Evolutionary conservation across 2,888 invertebrate species (phyloP), one percentile per base, ranked within the genome.

Genomic region (Himalopsyche kuldschensis): DNA sequence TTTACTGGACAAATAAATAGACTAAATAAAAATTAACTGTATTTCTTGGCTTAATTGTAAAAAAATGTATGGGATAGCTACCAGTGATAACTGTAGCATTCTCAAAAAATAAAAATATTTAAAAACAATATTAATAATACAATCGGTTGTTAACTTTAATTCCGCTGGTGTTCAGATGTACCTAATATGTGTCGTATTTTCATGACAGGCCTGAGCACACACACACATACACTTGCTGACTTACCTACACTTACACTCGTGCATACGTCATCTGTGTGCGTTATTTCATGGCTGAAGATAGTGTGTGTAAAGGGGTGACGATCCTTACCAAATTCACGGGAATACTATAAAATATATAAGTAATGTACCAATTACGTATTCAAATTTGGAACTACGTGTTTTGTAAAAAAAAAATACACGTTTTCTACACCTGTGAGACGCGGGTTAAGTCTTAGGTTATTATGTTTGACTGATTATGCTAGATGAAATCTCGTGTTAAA

Each of bases 131-230:
- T 41, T 41, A 41, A 41, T 41, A 41, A 41, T 27, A 15, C 27
- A 32, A 69, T 75, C 24, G 46, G 24, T 30, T 41, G 27, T 47
- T 11, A 27, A 47, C 35, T 20, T 47, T n/a, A 46, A 41, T 82
- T 82, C 82, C 82, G 48, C 82, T 78, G 55, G 78, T 82, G 78
- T 32, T 63, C 82, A 78, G 47, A 82, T 82, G 82, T 82, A 82
- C 82, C 78, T 78, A 82, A 80, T 76, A 76, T 76, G 76, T 76
- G 76, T 76, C 76, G 76, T 76, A 76, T 76, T 76, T 76, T 76
- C 76, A 76, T 76, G 76, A 76, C 76, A 41, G 76, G 76, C 76
- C 69, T 69, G 76, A 76, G 35, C 31, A 48, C 83, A 47, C 75
- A 75, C 80, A 79, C 47, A 80, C 47, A 15, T 20, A 55, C 55